phyloP scores from a whole-genome alignment of 1,140 invertebrate genomes.

The Brachionus plicatilis region DNA sequence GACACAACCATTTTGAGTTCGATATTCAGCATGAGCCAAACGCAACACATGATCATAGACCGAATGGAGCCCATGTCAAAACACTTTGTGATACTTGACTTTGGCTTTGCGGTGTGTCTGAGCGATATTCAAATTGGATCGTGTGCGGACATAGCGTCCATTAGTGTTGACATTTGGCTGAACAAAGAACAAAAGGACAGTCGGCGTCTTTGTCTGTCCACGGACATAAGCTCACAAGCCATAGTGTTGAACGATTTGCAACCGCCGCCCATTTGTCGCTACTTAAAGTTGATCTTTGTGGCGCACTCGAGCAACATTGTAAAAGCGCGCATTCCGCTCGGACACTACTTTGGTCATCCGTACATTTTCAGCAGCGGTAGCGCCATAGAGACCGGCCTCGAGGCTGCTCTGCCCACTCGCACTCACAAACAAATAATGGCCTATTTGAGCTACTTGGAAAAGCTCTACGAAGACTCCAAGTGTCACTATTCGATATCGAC shows the following conservation, averaged over 20 bases:
- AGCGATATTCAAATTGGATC: constrained; percentile 81
- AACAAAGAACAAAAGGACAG: constrained; percentile 72
- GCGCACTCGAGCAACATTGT: neutral
- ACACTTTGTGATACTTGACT: constrained; percentile 80
- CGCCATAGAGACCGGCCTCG: neutral
- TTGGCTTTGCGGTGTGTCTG: constrained; percentile 73
- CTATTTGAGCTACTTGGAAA: constrained; percentile 35
- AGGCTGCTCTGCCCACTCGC: neutral
- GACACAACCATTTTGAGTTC: constrained; percentile 18
- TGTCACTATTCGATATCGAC: constrained; percentile 34
- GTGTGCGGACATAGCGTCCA: constrained; percentile 74
- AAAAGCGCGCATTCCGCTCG: neutral
- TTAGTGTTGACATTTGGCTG: constrained; percentile 81
- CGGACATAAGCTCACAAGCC: constrained; percentile 74
- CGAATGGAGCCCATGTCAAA: constrained; percentile 73
- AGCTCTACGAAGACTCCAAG: constrained; percentile 20
- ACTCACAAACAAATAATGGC: neutral
- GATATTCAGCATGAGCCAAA: neutral
- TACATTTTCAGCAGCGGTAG: neutral
- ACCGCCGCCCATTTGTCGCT: constrained; percentile 77
- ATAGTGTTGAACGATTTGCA: constrained; percentile 79
- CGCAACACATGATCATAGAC: constrained; percentile 69
- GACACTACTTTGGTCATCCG: constrained; percentile 48
- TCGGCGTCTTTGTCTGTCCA: constrained; percentile 73
- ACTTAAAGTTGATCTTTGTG: constrained; percentile 66